These are phyloP conservation scores for Caenorhabditis latens DNA, from an alignment of 1,140 invertebrate species.

Conservation along the genomic window DNA sequence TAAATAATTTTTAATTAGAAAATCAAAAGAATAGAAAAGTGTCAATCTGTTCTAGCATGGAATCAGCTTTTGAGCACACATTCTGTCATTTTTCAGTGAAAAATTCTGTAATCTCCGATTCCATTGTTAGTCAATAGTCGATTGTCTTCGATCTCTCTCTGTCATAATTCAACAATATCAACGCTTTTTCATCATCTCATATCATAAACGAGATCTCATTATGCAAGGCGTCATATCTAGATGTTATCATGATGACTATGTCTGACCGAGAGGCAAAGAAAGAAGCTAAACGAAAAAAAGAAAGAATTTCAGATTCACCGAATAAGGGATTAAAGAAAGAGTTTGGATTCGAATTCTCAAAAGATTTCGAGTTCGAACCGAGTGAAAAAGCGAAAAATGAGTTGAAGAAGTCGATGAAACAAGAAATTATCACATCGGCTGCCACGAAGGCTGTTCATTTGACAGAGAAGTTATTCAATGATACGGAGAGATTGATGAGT, in stretches of 20 bases:
- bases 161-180: not conserved
- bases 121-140: not conserved
- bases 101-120: not conserved
- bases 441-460: conserved; percentile 66
- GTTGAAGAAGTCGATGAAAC: conserved; percentile 44
- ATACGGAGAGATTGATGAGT: conserved; percentile 65
- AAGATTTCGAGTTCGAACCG: conserved; percentile 7
- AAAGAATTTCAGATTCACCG: conserved; percentile 38
- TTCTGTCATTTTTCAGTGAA: not conserved
- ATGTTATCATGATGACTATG: conserved; percentile 44
- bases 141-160: conserved; percentile 1
- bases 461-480: conserved; percentile 70
- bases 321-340: conserved; percentile 51
- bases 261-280: not conserved
- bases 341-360: conserved; percentile 58
- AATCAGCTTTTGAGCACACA: no score
- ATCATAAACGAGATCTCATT: conserved; percentile 38
- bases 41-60: no score
- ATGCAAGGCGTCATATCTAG: conserved; percentile 1
- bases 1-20: no score
- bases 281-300: not conserved
- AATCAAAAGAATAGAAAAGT: no score
- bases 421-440: conserved; percentile 58
- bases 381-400: conserved; percentile 64
- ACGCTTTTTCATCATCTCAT: not conserved